A percentile compares a stretch with the other conserved stretches of the same genome.
phyloP scores from a whole-genome alignment of 2,888 invertebrate genomes.

The Drosophila phalerata region DNA sequence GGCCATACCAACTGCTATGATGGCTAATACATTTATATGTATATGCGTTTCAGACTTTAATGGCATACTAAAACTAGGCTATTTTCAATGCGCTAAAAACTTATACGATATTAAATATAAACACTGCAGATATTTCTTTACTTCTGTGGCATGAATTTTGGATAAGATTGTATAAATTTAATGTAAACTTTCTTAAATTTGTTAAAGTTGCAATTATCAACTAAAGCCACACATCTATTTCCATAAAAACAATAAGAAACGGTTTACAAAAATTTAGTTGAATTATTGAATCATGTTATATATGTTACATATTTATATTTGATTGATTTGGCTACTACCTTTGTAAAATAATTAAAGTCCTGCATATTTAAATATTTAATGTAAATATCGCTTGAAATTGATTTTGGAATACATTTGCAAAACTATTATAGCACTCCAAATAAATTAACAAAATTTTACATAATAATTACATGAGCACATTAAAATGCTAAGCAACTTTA shows the following conservation, averaged over 20 bases:
- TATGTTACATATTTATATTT: background rate
- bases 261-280: background rate
- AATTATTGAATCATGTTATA: no score
- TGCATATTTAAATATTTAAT: background rate
- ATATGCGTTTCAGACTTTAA: conserved; percentile 32
- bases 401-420: background rate
- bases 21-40: conserved; percentile 22
- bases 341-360: background rate
- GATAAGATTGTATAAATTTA: background rate
- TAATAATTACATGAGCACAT: conserved; percentile 20
- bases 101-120: conserved; percentile 28
- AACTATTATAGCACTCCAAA: background rate
- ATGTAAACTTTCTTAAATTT: background rate
- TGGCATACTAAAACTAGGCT: conserved; percentile 38
- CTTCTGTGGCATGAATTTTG: background rate
- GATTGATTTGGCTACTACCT: background rate
- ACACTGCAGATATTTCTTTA: conserved; percentile 11
- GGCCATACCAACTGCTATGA: conserved; percentile 25
- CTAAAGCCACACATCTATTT: background rate
- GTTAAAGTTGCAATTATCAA: background rate
- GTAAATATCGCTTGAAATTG: no score
- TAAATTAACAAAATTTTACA: conserved; percentile 9
- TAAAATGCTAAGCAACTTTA: conserved; percentile 17
- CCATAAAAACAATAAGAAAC: background rate
- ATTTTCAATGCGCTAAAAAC: conserved; percentile 27